phyloP scores from a whole-genome alignment of 2,888 invertebrate genomes.

The Erebia epiphron region DNA sequence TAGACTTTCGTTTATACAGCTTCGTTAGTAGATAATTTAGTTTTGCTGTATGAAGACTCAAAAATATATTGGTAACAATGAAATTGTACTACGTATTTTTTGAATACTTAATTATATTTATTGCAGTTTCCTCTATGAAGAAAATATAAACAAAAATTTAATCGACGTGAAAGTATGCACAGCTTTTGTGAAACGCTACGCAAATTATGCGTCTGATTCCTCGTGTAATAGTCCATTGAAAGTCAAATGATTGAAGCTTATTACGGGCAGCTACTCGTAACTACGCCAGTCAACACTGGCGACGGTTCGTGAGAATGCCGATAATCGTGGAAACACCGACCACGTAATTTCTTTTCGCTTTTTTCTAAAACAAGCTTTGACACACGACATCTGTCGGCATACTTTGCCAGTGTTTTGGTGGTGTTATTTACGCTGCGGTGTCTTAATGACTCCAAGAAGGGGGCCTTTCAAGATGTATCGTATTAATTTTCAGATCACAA shows the following conservation, averaged over 20 bases:
- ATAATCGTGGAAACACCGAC: conserved; percentile 36
- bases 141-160: conserved; percentile 16
- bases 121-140: background rate
- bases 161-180: conserved; percentile 32
- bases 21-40: too few species aligned
- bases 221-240: conserved; percentile 39
- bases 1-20: too few species aligned
- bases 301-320: conserved; percentile 36
- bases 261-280: conserved; percentile 34
- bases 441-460: conserved; percentile 65
- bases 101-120: background rate
- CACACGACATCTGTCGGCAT: conserved; percentile 50
- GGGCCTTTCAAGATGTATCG: conserved; percentile 57
- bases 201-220: conserved; percentile 33
- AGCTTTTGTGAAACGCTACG: conserved; percentile 30
- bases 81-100: background rate
- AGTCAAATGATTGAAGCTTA: conserved; percentile 40
- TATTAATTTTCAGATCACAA: conserved; percentile 73
- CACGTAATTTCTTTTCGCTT: conserved; percentile 41
- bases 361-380: conserved; percentile 44
- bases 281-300: conserved; percentile 33
- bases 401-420: conserved; percentile 50
- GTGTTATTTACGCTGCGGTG: conserved; percentile 65
- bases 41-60: background rate
- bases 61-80: background rate